These are phyloP conservation scores for Xyliphius kryptos DNA, from an alignment of 2,113 vertebrate species.

Conservation along the genomic window DNA sequence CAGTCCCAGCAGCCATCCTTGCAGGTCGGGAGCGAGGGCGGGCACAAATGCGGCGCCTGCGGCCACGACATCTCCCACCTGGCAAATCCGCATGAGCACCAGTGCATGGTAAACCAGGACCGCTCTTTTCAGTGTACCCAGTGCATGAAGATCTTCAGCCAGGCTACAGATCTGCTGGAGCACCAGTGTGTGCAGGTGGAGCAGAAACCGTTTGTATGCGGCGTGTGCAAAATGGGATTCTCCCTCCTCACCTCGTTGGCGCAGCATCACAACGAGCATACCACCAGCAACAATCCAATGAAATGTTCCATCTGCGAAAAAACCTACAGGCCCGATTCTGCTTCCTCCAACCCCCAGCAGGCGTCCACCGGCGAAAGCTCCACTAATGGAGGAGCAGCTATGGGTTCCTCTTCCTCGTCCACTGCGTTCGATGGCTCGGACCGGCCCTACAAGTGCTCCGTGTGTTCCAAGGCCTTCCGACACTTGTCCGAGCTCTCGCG, in stretches of 20 bases:
- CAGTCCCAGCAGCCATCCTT: slow-evolving; percentile 63
- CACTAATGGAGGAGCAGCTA: slow-evolving; percentile 51
- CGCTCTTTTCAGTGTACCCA: slow-evolving; percentile 95
- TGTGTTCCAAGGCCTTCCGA: slow-evolving; percentile 92
- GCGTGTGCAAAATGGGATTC: slow-evolving; percentile 97
- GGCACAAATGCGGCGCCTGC: slow-evolving; percentile 84
- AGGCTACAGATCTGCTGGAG: slow-evolving; percentile 91
- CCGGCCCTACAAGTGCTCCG: slow-evolving; percentile 87
- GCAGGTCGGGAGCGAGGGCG: slow-evolving; percentile 71
- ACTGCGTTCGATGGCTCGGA: slow-evolving; percentile 60
- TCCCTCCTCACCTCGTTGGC: slow-evolving; percentile 88
- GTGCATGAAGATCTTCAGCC: slow-evolving; percentile 96
- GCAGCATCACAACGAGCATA: slow-evolving; percentile 88
- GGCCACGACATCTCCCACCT: slow-evolving; percentile 88
- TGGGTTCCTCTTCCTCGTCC: slow-evolving; percentile 61
- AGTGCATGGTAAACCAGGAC: slow-evolving; percentile 86
- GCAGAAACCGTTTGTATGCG: slow-evolving; percentile 93
- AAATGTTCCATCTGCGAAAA: slow-evolving; percentile 97
- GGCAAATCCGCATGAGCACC: slow-evolving; percentile 88
- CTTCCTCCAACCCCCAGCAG: slow-evolving; percentile 63
- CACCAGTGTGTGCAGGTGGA: slow-evolving; percentile 95
- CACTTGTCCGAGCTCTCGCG: slow-evolving; percentile 90
- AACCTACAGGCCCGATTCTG: slow-evolving; percentile 79
- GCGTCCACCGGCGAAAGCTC: slow-evolving; percentile 63
- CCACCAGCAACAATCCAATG: slow-evolving; percentile 71